Conservation (phyloP, 2,113 vertebrate species). For the Clinocottus analis region DNA sequence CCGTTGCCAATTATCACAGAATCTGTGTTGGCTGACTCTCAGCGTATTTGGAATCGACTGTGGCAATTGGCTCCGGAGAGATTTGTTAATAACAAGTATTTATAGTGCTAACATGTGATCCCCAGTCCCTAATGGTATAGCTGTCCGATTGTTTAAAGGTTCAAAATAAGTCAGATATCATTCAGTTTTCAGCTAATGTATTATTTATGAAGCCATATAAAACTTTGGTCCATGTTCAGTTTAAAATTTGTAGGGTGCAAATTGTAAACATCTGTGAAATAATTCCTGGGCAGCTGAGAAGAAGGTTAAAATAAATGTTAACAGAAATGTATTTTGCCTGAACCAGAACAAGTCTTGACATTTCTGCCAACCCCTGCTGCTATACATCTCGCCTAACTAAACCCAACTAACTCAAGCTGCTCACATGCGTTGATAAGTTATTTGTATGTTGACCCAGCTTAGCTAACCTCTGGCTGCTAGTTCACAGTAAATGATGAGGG, state of each 20-base stretch:
- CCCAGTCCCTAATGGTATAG: slow-evolving; percentile 9
- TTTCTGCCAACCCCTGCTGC: slow-evolving; percentile 41
- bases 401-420: slow-evolving; percentile 57
- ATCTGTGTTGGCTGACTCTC: slow-evolving; percentile 44
- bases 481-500: slow-evolving; percentile 4
- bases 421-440: background rate
- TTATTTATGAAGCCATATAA: background rate
- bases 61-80: slow-evolving; percentile 23
- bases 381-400: slow-evolving; percentile 40
- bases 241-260: background rate
- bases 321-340: background rate
- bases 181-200: background rate
- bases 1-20: slow-evolving; percentile 45
- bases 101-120: slow-evolving; percentile 32
- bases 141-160: background rate
- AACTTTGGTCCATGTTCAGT: background rate
- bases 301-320: slow-evolving; percentile 5
- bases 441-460: slow-evolving; percentile 17
- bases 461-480: slow-evolving; percentile 12
- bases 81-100: slow-evolving; percentile 44
- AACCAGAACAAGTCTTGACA: slow-evolving; percentile 21
- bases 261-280: background rate
- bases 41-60: slow-evolving; percentile 40
- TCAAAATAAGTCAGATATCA: slow-evolving; percentile 1
- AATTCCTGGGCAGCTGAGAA: background rate